Conservation (phyloP, 2,113 vertebrate species). For the Silurus meridionalis region DNA sequence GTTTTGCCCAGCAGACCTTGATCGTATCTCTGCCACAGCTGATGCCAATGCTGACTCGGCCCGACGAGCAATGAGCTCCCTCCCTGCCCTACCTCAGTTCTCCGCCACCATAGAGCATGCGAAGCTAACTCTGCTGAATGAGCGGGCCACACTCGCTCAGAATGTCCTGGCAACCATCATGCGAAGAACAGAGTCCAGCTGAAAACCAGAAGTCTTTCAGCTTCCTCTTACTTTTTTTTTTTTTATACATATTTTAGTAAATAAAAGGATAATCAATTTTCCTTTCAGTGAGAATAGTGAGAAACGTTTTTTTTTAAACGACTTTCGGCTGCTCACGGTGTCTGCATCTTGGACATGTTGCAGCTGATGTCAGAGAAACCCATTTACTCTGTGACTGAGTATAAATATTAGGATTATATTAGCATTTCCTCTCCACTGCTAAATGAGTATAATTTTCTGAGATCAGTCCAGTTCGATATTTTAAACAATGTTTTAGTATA, state of each 20-base stretch:
- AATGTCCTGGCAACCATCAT: constrained; percentile 66
- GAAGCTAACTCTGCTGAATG: constrained; percentile 73
- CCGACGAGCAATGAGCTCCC: constrained; percentile 62
- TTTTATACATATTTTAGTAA: background rate
- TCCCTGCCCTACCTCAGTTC: constrained; percentile 82
- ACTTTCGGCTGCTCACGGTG: background rate
- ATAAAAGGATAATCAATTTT: background rate
- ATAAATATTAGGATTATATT: constrained; percentile 30
- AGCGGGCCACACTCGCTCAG: constrained; percentile 72
- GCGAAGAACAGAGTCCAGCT: background rate
- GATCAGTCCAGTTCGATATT: background rate
- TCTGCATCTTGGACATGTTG: background rate
- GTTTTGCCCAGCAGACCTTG: constrained; percentile 49
- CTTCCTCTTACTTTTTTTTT: background rate
- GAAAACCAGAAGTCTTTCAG: background rate
- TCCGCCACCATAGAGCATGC: constrained; percentile 78
- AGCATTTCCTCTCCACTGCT: constrained; percentile 17
- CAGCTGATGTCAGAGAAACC: constrained; percentile 19
- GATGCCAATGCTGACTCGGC: constrained; percentile 54
- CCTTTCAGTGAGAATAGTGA: background rate
- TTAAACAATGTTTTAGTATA: constrained; percentile 13
- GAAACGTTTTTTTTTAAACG: background rate
- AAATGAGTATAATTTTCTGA: constrained; percentile 13
- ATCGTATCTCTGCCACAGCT: constrained; percentile 62
- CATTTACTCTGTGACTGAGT: background rate